Conservation (phyloP, 2,888 invertebrate genomes). For the Habrosyne pyritoides region DNA sequence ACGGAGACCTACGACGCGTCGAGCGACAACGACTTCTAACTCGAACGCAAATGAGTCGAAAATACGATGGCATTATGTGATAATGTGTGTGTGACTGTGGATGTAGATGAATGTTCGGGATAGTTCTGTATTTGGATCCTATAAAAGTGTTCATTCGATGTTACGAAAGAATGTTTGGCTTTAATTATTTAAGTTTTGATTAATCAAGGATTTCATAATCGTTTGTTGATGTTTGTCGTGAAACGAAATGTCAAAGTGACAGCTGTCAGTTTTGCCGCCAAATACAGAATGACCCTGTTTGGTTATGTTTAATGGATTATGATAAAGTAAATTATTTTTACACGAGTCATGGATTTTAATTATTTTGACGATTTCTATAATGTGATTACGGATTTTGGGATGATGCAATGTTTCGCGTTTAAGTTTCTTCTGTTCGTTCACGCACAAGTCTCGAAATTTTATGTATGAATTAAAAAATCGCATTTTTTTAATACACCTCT, state of each 20-base stretch:
- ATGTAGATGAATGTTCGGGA: slow-evolving; percentile 14
- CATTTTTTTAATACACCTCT: slow-evolving; percentile 13
- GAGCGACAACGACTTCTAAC: slow-evolving; percentile 81
- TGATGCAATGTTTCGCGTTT: slow-evolving; percentile 53
- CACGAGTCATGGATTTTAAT: slow-evolving; percentile 24
- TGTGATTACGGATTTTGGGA: slow-evolving; percentile 33
- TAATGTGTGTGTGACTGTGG: slow-evolving; percentile 36
- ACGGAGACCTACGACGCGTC: slow-evolving; percentile 74
- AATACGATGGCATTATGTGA: slow-evolving; percentile 52
- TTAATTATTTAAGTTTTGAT: slow-evolving; percentile 8
- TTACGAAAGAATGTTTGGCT: slow-evolving; percentile 6
- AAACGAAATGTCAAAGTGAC: slow-evolving; percentile 21
- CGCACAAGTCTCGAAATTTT: slow-evolving; percentile 17
- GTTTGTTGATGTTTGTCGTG: neutral
- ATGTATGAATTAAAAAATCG: slow-evolving; percentile 24
- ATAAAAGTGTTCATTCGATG: slow-evolving; percentile 2
- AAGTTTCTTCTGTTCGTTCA: slow-evolving; percentile 13
- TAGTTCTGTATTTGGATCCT: slow-evolving; percentile 4
- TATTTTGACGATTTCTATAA: slow-evolving; percentile 28
- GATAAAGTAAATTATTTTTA: slow-evolving; percentile 8
- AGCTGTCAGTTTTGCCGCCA: slow-evolving; percentile 36
- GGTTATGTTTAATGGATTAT: slow-evolving; percentile 2
- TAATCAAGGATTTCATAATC: neutral
- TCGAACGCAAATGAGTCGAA: slow-evolving; percentile 35
- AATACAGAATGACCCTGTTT: slow-evolving; percentile 27